A percentile compares a stretch with the other conserved stretches of the same genome.
Conservation (phyloP, 2,797 vertebrate species). For the Hippoglossus hippoglossus region DNA sequence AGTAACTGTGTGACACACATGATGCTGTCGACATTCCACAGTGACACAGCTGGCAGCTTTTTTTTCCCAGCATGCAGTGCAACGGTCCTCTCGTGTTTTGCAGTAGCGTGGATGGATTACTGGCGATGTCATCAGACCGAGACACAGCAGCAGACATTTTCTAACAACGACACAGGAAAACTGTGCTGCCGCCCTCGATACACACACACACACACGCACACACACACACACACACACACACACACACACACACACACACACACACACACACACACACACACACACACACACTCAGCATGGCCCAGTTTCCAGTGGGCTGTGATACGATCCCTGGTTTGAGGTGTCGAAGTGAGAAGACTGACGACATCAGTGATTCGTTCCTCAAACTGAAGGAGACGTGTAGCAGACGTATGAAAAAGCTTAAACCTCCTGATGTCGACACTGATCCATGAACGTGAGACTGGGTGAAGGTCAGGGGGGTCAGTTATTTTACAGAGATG, state of each 20-base stretch:
- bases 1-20: not conserved
- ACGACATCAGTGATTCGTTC: no score
- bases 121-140: slow-evolving; percentile 66
- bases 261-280: not conserved
- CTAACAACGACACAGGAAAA: slow-evolving; percentile 22
- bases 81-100: slow-evolving; percentile 39
- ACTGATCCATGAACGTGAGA: no score
- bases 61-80: slow-evolving; percentile 61
- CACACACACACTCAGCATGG: not conserved
- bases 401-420: no score
- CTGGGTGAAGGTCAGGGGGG: no score
- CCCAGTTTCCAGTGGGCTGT: slow-evolving; percentile 2
- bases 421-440: no score
- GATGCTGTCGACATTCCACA: not conserved
- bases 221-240: slow-evolving; percentile 3
- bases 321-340: not conserved
- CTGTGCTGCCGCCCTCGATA: not conserved
- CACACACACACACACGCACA: not conserved
- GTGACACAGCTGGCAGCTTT: slow-evolving; percentile 3
- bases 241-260: not conserved
- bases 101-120: slow-evolving; percentile 58
- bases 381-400: no score
- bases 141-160: slow-evolving; percentile 48
- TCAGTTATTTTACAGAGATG: no score
- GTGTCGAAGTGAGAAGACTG: no score